phyloP scores from a whole-genome alignment of 1,140 invertebrate species.

The Calephelis virginiensis region DNA sequence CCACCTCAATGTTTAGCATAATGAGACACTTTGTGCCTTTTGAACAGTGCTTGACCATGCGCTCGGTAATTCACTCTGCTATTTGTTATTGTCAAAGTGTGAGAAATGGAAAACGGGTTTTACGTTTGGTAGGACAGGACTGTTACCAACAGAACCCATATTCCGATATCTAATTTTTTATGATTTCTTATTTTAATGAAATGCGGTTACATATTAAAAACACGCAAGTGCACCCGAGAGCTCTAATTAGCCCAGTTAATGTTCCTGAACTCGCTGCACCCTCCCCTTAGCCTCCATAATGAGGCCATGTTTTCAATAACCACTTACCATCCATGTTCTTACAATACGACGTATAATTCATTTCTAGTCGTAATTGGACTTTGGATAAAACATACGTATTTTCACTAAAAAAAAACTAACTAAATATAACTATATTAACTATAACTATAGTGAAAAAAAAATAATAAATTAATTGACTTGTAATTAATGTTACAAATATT shows the following conservation, averaged over 20 bases:
- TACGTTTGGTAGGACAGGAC: too few relatives aligned
- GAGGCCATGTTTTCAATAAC: constrained; percentile 16
- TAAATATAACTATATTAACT: too few relatives aligned
- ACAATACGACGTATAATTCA: constrained; percentile 6
- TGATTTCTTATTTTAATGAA: neutral
- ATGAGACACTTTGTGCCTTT: constrained; percentile 13
- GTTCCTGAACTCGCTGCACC: neutral
- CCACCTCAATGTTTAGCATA: constrained; percentile 8
- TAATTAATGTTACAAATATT: too few relatives aligned
- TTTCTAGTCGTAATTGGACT: neutral
- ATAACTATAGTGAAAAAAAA: too few relatives aligned
- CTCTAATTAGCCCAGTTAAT: constrained; percentile 11
- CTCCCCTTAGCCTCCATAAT: constrained; percentile 3
- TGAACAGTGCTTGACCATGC: constrained; percentile 10
- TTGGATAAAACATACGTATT: too few relatives aligned
- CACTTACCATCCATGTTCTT: neutral
- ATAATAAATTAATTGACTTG: too few relatives aligned
- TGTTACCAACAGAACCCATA: too few relatives aligned
- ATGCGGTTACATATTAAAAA: neutral
- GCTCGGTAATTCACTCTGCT: too few relatives aligned
- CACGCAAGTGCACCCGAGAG: constrained; percentile 14
- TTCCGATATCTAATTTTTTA: too few relatives aligned
- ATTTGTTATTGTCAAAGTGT: too few relatives aligned
- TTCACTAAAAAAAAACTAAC: too few relatives aligned
- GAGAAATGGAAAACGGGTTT: too few relatives aligned